These are phyloP conservation scores for Odontocolon sp. DNA, from an alignment of 2,888 invertebrate species.

Conservation along the genomic window DNA sequence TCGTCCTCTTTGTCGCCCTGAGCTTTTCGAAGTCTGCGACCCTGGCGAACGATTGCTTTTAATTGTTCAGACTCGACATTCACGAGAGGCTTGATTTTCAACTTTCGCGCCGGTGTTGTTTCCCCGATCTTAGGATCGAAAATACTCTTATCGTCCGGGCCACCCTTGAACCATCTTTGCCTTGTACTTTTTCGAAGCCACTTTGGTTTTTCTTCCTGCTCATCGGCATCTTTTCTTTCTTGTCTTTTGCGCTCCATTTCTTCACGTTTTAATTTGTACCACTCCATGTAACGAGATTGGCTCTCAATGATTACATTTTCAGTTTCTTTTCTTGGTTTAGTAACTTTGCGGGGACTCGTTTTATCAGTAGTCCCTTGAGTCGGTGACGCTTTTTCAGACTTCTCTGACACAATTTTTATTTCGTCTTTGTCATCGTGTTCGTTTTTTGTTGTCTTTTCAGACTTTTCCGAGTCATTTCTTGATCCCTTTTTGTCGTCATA, in stretches of 20 bases:
- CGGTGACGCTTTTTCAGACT: neutral
- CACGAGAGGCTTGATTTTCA: constrained; percentile 74
- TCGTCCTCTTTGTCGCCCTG: constrained; percentile 68
- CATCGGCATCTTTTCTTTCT: constrained; percentile 61
- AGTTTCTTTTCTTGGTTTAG: constrained; percentile 45
- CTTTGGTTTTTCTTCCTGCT: constrained; percentile 67
- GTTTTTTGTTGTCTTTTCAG: neutral
- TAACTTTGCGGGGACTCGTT: constrained; percentile 40
- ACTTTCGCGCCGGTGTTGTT: constrained; percentile 65
- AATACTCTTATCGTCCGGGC: constrained; percentile 57
- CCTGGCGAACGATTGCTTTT: constrained; percentile 78
- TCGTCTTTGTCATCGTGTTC: neutral
- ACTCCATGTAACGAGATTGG: constrained; percentile 78
- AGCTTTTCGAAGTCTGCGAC: constrained; percentile 79
- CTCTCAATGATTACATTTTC: constrained; percentile 61
- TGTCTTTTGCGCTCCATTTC: constrained; percentile 73
- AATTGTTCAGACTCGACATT: constrained; percentile 79
- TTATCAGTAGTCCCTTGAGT: neutral
- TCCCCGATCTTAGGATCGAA: constrained; percentile 64
- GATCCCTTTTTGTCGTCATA: neutral
- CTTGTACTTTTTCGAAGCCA: constrained; percentile 61
- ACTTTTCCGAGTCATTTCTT: no score
- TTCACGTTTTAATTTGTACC: constrained; percentile 78
- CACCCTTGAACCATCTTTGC: constrained; percentile 62
- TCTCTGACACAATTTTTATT: neutral